These are phyloP conservation scores for Chloropsis cyanopogon DNA, from an alignment of 2,113 vertebrate genomes.

Conservation along the genomic window DNA sequence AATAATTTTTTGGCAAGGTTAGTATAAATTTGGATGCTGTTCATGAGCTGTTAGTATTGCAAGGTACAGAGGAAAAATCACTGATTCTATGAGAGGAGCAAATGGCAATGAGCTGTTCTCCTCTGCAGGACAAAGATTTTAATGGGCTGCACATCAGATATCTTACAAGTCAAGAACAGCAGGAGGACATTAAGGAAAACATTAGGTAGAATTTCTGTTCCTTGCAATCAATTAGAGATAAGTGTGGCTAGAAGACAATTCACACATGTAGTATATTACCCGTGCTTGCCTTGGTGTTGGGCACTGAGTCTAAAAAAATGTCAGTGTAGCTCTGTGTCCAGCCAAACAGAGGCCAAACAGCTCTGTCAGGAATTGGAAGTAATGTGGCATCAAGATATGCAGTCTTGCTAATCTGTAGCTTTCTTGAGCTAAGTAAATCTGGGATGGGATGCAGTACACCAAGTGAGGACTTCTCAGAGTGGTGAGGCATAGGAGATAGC, in stretches of 20 bases:
- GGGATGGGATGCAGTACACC: background rate
- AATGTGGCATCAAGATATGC: background rate
- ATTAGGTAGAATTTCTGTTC: background rate
- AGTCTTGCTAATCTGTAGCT: background rate
- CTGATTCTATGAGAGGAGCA: background rate
- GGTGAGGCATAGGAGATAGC: background rate
- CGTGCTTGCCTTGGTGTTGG: background rate
- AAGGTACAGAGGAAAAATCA: conserved; percentile 14
- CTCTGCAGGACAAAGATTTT: background rate
- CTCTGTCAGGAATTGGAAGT: background rate
- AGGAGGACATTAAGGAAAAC: background rate
- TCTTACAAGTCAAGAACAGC: background rate
- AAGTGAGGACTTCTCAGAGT: background rate
- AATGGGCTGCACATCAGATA: background rate
- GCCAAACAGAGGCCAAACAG: background rate
- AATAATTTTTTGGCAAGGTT: conserved; percentile 30
- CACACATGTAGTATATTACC: background rate
- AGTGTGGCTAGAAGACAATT: background rate
- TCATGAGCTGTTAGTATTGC: background rate
- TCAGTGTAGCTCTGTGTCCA: background rate
- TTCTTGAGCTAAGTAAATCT: background rate
- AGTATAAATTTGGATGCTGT: conserved; percentile 21
- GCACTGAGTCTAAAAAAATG: background rate
- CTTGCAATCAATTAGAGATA: background rate
- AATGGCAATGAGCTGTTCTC: background rate